Conservation (phyloP, 2,888 invertebrate species). For the Limnephilus rhombicus region DNA sequence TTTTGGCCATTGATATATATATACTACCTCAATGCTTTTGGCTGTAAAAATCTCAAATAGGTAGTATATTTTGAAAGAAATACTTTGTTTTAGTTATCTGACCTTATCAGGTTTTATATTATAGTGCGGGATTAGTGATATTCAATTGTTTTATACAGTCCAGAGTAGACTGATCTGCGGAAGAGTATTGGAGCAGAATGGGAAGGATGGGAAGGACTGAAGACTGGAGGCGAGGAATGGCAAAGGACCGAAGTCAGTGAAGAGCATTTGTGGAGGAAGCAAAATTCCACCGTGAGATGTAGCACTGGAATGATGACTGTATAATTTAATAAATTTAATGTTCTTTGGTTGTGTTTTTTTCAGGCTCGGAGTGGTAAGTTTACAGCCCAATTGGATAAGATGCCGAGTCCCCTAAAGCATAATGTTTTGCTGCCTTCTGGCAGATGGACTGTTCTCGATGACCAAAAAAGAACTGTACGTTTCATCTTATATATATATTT, state of each 20-base stretch:
- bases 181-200: neutral
- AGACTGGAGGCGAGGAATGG: no score
- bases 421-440: constrained; percentile 79
- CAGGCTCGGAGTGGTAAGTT: constrained; percentile 38
- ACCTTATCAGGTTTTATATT: neutral
- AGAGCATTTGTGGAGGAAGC: no score
- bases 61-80: no score
- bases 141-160: no score
- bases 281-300: no score
- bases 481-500: neutral
- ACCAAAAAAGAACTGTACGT: constrained; percentile 75
- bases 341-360: neutral
- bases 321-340: neutral
- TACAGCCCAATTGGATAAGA: constrained; percentile 75
- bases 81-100: no score
- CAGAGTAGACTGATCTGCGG: neutral
- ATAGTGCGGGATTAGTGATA: no score
- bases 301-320: neutral
- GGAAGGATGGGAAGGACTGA: neutral
- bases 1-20: no score
- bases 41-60: no score
- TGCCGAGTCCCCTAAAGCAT: constrained; percentile 73
- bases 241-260: no score
- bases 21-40: no score
- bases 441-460: constrained; percentile 81